Evolutionary conservation across 92 coral and sea anemone species (phyloP), one percentile per base, ranked within the genome.

Genomic region (Palythoa caribaeorum): DNA sequence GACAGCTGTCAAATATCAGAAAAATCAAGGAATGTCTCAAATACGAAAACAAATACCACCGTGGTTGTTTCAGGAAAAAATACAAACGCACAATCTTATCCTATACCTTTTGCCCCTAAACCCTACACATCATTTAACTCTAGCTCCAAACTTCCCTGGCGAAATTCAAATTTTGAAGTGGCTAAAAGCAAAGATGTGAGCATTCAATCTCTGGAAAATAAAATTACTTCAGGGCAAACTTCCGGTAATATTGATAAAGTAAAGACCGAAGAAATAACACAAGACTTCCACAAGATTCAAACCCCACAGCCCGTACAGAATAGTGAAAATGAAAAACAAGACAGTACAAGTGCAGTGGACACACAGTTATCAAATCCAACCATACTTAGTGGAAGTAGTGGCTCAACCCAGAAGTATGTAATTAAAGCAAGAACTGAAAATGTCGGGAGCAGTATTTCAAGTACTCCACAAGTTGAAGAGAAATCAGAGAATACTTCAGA

Each of bases 81-180:
- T 48, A 14, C 83, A 57, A 54, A 13, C 71, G 1, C 74, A 13
- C 66, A 81, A 66, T 36, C 75, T 40, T 65, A 19, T 66, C 59
- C 76, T 8, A 68, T 59, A 36, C 47, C 71, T n/a, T 65, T 83
- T 78, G 76, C 81, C 8, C 91, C 93, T 16, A 91, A 83, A 77
- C 91, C 91, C 0, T 83, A 69, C 73, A 91, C 70, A 66, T 7
- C 86, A 3, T 81, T 44, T 76, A 83, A 70, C 50, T 88, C 81
- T 9, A 87, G 89, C 15, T 14, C 91, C 59, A 80, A 80, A 55
- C 79, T 90, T 3, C 93, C 93, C 7, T 83, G 91, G 93, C 21
- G 83, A 50, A 91, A 88, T 84, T 77, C 86, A 37, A 68, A 3
- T 65, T 70, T 54, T 5, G 86, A 65, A 66, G 63, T 21, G n/a